phyloP scores from a whole-genome alignment of 2,888 invertebrate species.

The Trissoscelio sp. region DNA sequence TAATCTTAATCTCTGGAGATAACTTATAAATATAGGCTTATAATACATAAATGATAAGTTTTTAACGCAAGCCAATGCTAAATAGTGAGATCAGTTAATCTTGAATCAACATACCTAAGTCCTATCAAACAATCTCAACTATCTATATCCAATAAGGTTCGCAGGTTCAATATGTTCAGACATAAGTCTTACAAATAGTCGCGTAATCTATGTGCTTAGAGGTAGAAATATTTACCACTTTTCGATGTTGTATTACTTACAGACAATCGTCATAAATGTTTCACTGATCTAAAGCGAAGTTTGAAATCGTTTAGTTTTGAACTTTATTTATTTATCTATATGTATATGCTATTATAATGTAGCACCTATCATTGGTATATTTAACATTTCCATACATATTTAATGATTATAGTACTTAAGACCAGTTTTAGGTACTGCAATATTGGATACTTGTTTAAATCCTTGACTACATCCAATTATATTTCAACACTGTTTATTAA shows the following conservation, averaged over 20 bases:
- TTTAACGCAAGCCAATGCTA: not conserved
- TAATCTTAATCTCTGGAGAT: not conserved
- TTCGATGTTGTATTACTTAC: not conserved
- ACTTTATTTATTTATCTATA: no score
- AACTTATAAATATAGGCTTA: not conserved
- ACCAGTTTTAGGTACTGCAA: no score
- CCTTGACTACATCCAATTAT: no score
- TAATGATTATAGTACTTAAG: no score
- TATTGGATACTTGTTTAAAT: no score
- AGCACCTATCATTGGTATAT: no score
- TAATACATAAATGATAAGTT: not conserved
- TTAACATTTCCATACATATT: no score
- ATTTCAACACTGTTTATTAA: not conserved
- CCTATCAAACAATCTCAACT: constrained; percentile 10
- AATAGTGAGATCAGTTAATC: not conserved
- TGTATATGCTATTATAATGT: no score
- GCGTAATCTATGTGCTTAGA: not conserved
- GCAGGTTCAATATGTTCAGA: not conserved
- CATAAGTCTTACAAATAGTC: not conserved
- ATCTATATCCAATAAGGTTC: not conserved
- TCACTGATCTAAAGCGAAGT: no score
- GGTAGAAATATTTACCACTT: not conserved
- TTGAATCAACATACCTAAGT: constrained; percentile 1
- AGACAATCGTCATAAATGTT: not conserved
- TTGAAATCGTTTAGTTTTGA: no score